Evolutionary conservation across 2,888 invertebrate species (phyloP).

Genomic region (Empis livida): DNA sequence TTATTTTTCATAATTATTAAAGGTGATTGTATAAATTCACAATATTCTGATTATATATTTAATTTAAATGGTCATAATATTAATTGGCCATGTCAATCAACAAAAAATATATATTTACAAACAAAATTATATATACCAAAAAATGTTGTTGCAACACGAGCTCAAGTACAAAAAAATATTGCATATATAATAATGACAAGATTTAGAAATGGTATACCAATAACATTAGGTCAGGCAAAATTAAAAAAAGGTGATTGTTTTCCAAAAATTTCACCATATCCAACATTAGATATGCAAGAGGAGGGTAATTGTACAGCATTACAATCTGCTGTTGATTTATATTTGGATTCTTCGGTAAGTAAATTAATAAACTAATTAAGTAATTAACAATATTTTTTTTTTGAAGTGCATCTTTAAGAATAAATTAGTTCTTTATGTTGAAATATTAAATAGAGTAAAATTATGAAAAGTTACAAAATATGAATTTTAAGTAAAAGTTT

Average conservation of each 20-base stretch:
- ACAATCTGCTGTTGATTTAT: constrained; percentile 56
- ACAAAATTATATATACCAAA: constrained; percentile 44
- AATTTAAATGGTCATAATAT: constrained; percentile 34
- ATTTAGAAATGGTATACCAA: constrained; percentile 46
- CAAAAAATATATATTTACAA: constrained; percentile 43
- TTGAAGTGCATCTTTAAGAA: neutral
- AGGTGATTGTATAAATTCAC: constrained; percentile 7
- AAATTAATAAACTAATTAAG: too few species aligned
- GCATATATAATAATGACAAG: constrained; percentile 47
- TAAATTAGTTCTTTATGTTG: too few species aligned
- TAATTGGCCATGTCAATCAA: constrained; percentile 44
- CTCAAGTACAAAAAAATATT: constrained; percentile 44
- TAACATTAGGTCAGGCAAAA: constrained; percentile 44
- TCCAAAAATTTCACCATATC: constrained; percentile 46
- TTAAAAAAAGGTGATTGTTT: constrained; percentile 39
- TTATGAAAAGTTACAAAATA: too few species aligned
- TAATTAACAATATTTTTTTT: too few species aligned
- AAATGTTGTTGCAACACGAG: constrained; percentile 47
- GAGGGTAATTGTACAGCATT: constrained; percentile 53
- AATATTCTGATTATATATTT: constrained; percentile 23
- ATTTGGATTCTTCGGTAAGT: constrained; percentile 42
- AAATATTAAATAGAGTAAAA: too few species aligned
- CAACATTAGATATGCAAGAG: constrained; percentile 56
- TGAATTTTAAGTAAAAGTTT: too few species aligned
- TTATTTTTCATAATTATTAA: too few species aligned